A percentile compares a stretch with the other conserved stretches of the same genome.
phyloP scores from a whole-genome alignment of 1,140 invertebrate species.

The Lamellibrachia luymesi region DNA sequence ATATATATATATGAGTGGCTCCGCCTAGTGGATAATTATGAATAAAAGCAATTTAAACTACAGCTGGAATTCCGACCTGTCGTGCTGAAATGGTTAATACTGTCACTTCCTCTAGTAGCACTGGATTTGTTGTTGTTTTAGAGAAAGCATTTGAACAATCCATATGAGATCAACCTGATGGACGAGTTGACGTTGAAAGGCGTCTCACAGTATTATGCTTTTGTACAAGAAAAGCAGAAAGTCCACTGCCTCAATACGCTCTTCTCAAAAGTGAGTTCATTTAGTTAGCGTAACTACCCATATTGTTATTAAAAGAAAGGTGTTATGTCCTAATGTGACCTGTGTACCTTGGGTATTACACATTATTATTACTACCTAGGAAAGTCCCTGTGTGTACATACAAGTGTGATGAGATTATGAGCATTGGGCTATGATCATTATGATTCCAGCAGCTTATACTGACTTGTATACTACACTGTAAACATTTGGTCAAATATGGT shows the following conservation, averaged over 20 bases:
- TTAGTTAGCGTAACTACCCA: background rate
- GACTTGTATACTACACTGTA: background rate
- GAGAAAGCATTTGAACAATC: constrained; percentile 88
- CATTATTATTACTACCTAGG: background rate
- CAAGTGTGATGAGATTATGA: constrained; percentile 5
- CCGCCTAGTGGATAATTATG: no score
- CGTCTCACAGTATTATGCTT: constrained; percentile 99
- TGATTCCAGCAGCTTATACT: background rate
- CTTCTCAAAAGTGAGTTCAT: constrained; percentile 85
- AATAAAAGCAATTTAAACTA: no score
- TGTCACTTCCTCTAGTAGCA: no score
- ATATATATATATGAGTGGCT: no score
- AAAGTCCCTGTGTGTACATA: background rate
- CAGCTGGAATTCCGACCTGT: no score
- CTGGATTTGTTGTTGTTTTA: background rate
- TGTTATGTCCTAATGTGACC: no score
- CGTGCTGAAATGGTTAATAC: no score
- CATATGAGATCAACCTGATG: constrained; percentile 99
- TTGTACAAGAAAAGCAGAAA: constrained; percentile 99
- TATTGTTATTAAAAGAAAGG: no score
- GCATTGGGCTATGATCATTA: constrained; percentile 1
- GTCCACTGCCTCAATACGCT: constrained; percentile 99
- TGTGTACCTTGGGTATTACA: background rate
- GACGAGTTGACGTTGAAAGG: constrained; percentile 98
- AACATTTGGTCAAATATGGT: background rate